Evolutionary conservation across 2,113 vertebrate species (phyloP).

Genomic region (Vanacampus margaritifer): DNA sequence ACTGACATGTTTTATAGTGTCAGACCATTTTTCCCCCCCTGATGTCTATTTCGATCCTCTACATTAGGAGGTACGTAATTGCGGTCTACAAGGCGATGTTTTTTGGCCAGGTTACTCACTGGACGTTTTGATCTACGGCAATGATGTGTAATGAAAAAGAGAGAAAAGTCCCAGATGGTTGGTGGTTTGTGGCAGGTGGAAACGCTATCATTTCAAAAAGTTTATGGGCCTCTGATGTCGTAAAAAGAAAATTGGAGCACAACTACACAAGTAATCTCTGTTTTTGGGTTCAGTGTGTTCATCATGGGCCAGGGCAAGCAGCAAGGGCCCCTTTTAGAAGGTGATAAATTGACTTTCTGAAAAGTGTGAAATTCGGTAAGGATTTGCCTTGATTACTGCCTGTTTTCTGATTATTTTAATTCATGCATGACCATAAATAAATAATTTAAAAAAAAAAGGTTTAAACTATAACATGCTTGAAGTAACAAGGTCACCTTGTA

Average conservation of each 20-base stretch:
- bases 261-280: conserved; percentile 51
- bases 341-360: conserved; percentile 70
- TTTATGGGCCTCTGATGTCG: background rate
- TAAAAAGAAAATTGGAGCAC: conserved; percentile 40
- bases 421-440: conserved; percentile 51
- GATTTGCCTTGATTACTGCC: conserved; percentile 58
- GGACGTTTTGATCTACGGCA: conserved; percentile 54
- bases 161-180: conserved; percentile 9
- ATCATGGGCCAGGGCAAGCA: conserved; percentile 45
- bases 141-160: conserved; percentile 39
- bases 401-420: conserved; percentile 38
- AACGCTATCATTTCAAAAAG: conserved; percentile 2
- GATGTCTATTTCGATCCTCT: conserved; percentile 54
- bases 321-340: conserved; percentile 53
- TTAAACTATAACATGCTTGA: conserved; percentile 24
- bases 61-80: conserved; percentile 68
- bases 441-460: conserved; percentile 17
- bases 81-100: conserved; percentile 72
- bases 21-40: conserved; percentile 41
- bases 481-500: conserved; percentile 56
- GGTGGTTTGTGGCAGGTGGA: conserved; percentile 19
- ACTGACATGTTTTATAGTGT: conserved; percentile 54
- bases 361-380: conserved; percentile 67
- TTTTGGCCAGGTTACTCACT: conserved; percentile 44
- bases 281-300: conserved; percentile 56